These are phyloP conservation scores for Cassiopea xamachana DNA, from an alignment of 30 jellyfish, hydroid and myxozoan genomes.

Conservation along the genomic window DNA sequence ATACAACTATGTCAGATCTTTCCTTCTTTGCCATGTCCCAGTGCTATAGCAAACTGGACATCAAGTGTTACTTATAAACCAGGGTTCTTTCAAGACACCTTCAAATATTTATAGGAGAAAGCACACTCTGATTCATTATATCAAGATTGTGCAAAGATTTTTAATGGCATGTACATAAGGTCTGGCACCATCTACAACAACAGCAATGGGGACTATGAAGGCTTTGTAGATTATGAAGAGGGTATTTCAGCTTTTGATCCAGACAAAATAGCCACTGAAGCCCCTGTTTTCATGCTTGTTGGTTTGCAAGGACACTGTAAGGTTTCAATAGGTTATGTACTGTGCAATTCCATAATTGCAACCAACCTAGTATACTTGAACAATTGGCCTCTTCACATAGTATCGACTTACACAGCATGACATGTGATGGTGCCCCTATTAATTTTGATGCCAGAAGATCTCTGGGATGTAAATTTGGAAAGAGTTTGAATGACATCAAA, in stretches of 20 bases:
- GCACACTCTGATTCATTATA: neutral
- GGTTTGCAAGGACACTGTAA: slow-evolving; percentile 54
- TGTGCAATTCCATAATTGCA: slow-evolving; percentile 12
- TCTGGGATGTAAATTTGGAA: slow-evolving; percentile 30
- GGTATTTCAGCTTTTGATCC: slow-evolving; percentile 14
- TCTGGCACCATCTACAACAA: slow-evolving; percentile 1
- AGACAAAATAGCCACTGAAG: slow-evolving; percentile 33
- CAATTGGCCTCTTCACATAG: slow-evolving; percentile 5
- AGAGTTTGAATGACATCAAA: neutral
- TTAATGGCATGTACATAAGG: slow-evolving; percentile 50
- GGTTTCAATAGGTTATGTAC: slow-evolving; percentile 36
- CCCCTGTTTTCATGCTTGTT: slow-evolving; percentile 41
- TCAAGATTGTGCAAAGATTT: slow-evolving; percentile 33
- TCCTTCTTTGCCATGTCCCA: slow-evolving; percentile 1
- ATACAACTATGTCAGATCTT: no score
- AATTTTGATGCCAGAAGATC: slow-evolving; percentile 33
- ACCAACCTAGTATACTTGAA: neutral
- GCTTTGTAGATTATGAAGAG: slow-evolving; percentile 30
- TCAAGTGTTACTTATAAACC: slow-evolving; percentile 68
- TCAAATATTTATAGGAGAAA: neutral
- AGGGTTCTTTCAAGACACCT: slow-evolving; percentile 50
- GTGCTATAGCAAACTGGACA: slow-evolving; percentile 52
- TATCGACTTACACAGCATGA: slow-evolving; percentile 1
- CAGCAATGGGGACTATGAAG: slow-evolving; percentile 18
- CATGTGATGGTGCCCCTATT: slow-evolving; percentile 22